Base-by-base conservation (phyloP, 2,113 vertebrate genomes). In the Corythoichthys haematopterus region DNA sequence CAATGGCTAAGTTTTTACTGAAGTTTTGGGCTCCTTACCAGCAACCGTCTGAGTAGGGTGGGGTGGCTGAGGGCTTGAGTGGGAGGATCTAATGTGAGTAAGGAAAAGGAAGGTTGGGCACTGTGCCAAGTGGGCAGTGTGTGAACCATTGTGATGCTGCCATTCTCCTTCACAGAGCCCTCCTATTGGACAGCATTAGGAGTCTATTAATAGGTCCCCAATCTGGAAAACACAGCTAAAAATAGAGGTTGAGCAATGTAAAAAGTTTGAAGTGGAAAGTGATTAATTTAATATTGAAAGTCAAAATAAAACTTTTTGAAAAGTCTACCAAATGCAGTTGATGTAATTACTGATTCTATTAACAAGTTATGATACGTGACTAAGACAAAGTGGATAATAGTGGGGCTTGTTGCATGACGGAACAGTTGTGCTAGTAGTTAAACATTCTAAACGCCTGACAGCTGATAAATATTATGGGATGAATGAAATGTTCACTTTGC, bases 171-270 rank as follows among this genome's bases (percentile, higher is more conserved):
- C 67, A 74, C 68, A 66, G 78, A 68, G 74, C 38, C 68, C 64
- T 81, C 82, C 77, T 71, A 88, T 86, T 85, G 84, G 87, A 75
- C 74, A 58, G 69, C 75, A 81, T 78, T 52, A 75, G 71, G 71
- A 61, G 61, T 70, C 87, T 86, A 87, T 83, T 85, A 89, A 88
- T 88, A 90, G 88, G 48, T 58, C 71, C 64, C 71, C 85, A 82
- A 90, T 90, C 77, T 86, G 78, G 10, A 47, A 85, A 75, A 78
- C 70, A 72, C 68, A 85, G 74, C 85, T 88, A 84, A 85, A 89
- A 89, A 90, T 87, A 88, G 79, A 77, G 66, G 15, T 46, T 37
- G 59, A 67, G 76, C 64, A 36, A 77, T 13, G 48, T 74, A 80
- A 45, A 38, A 36, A 64, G 72, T 56, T 56, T 66, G 35, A 62